Conservation (phyloP, 2,113 vertebrate genomes). For the Notothenia rossii region DNA sequence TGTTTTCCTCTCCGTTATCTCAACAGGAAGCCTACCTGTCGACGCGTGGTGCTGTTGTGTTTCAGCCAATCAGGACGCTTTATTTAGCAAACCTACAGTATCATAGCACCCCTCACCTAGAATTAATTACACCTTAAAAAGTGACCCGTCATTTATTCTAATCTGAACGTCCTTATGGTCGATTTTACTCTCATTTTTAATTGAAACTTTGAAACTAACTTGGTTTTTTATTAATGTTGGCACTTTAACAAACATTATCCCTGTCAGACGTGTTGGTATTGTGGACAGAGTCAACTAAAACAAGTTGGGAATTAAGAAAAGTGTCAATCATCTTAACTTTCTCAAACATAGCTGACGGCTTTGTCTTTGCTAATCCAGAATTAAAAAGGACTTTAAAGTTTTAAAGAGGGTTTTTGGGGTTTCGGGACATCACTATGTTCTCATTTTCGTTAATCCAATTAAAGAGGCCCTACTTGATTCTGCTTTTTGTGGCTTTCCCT, state of each 20-base stretch:
- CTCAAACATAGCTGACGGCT: not conserved
- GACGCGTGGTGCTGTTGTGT: no score
- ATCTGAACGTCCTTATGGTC: slow-evolving; percentile 46
- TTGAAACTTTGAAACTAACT: slow-evolving; percentile 33
- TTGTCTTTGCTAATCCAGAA: not conserved
- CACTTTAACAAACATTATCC: slow-evolving; percentile 50
- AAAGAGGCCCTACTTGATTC: no score
- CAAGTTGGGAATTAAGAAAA: slow-evolving; percentile 32
- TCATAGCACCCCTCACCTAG: no score
- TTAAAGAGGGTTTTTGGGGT: no score
- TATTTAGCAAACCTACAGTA: slow-evolving; percentile 45
- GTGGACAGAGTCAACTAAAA: slow-evolving; percentile 45
- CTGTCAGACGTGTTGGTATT: slow-evolving; percentile 54
- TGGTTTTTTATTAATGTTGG: slow-evolving; percentile 46
- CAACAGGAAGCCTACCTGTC: no score
- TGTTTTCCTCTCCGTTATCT: slow-evolving; percentile 43
- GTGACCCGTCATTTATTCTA: no score
- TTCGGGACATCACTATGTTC: no score
- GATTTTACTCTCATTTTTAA: slow-evolving; percentile 23
- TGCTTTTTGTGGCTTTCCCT: rapidly evolving
- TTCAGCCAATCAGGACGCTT: not conserved
- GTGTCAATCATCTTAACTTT: slow-evolving; percentile 21
- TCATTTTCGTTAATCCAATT: no score
- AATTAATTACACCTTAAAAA: no score
- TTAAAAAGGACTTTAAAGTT: no score